Conservation (phyloP, 2,113 vertebrate genomes). For the Eulemur rufifrons region DNA sequence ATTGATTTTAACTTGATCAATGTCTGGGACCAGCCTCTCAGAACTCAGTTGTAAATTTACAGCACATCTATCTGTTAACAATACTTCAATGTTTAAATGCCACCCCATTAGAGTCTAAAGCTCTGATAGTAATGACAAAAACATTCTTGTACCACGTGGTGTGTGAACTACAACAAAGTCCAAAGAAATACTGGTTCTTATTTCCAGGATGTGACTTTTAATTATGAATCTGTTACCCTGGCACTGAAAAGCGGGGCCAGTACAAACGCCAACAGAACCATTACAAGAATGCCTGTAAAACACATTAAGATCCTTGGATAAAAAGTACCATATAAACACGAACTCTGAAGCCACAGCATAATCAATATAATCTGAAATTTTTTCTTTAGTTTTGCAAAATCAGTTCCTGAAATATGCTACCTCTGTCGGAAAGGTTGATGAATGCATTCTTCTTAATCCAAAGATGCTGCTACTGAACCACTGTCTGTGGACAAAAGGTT, state of each 20-base stretch:
- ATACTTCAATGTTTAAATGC: not conserved
- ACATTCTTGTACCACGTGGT: not conserved
- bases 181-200: not conserved
- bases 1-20: not conserved
- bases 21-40: not conserved
- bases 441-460: slow-evolving; percentile 12
- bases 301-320: not conserved
- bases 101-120: not conserved
- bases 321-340: not conserved
- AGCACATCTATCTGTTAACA: not conserved
- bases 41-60: slow-evolving; percentile 15
- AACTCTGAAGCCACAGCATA: not conserved
- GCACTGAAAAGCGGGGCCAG: not conserved
- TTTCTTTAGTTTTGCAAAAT: not conserved
- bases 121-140: not conserved
- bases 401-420: not conserved
- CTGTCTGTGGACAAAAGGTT: no score
- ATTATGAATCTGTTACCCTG: not conserved
- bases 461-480: not conserved
- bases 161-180: not conserved
- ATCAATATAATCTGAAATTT: not conserved
- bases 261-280: not conserved
- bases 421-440: not conserved
- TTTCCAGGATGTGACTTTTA: not conserved
- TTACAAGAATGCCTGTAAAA: not conserved